These are phyloP conservation scores for Onychostoma macrolepis DNA, from an alignment of 2,113 vertebrate genomes.

Conservation along the genomic window DNA sequence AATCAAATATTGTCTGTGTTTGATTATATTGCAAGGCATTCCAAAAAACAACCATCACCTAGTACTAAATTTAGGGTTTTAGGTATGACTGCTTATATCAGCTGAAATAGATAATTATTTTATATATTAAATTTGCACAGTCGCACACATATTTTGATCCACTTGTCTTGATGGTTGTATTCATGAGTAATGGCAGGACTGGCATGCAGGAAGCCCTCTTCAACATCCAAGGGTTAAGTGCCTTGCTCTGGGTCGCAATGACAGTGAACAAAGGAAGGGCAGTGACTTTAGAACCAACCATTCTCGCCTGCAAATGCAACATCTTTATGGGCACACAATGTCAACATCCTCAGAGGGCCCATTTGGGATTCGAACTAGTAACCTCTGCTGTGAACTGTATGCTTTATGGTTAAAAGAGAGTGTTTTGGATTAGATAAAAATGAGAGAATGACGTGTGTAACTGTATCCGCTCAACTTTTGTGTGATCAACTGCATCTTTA, in stretches of 20 bases:
- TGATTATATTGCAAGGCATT: neutral
- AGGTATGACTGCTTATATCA: too few relatives aligned
- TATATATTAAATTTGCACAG: neutral
- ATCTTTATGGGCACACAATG: slow-evolving; percentile 35
- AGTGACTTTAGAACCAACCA: slow-evolving; percentile 18
- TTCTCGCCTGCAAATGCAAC: slow-evolving; percentile 30
- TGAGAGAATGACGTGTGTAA: neutral
- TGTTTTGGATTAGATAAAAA: slow-evolving; percentile 1
- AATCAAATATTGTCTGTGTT: neutral
- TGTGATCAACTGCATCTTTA: neutral
- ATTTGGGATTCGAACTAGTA: slow-evolving; percentile 16
- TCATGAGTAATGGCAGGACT: slow-evolving; percentile 4
- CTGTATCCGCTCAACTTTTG: neutral
- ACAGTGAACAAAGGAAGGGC: slow-evolving; percentile 37
- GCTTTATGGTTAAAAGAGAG: neutral
- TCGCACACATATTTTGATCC: neutral
- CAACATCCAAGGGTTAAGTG: slow-evolving; percentile 26
- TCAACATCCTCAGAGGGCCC: slow-evolving; percentile 39
- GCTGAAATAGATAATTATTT: neutral
- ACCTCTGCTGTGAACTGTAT: neutral
- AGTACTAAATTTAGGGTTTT: too few relatives aligned
- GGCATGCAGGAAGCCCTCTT: slow-evolving; percentile 24
- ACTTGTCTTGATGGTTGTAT: neutral
- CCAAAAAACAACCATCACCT: neutral
- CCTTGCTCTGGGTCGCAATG: slow-evolving; percentile 14